Conservation (phyloP, 2,888 invertebrate genomes). For the Andricus curvator region DNA sequence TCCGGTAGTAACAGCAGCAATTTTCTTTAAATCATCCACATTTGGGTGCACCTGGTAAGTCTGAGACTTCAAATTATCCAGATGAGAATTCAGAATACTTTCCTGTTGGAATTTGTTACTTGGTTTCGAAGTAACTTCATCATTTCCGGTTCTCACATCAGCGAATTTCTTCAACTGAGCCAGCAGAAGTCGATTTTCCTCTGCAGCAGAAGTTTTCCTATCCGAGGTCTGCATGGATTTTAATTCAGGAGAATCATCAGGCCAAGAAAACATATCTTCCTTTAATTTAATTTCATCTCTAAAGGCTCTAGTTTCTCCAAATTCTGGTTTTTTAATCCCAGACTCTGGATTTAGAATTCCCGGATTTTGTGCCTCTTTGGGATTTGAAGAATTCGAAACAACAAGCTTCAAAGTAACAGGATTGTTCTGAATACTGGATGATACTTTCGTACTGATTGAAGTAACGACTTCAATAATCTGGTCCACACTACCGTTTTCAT, state of each 20-base stretch:
- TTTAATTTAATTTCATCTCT: constrained; percentile 34
- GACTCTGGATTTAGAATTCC: background rate
- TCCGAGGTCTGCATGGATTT: constrained; percentile 63
- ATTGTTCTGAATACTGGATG: constrained; percentile 67
- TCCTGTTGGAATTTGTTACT: constrained; percentile 33
- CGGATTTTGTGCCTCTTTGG: background rate
- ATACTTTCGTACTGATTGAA: constrained; percentile 75
- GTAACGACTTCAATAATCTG: constrained; percentile 76
- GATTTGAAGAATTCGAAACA: constrained; percentile 61
- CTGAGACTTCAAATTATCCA: background rate
- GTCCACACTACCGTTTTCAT: constrained; percentile 59
- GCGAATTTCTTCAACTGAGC: constrained; percentile 69
- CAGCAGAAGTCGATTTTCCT: constrained; percentile 61
- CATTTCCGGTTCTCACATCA: constrained; percentile 62
- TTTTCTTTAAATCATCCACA: constrained; percentile 70
- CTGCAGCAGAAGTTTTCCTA: constrained; percentile 63
- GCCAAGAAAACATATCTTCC: constrained; percentile 46
- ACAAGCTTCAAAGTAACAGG: constrained; percentile 66
- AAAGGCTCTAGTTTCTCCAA: constrained; percentile 60
- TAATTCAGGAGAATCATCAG: constrained; percentile 46
- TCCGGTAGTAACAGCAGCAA: constrained; percentile 69
- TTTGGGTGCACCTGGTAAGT: constrained; percentile 52
- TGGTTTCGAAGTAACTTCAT: constrained; percentile 47
- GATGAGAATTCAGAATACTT: background rate
- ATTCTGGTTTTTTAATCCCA: constrained; percentile 43